Base-by-base conservation (phyloP, 2,888 invertebrate genomes). In the Meliscaeva auricollis region DNA sequence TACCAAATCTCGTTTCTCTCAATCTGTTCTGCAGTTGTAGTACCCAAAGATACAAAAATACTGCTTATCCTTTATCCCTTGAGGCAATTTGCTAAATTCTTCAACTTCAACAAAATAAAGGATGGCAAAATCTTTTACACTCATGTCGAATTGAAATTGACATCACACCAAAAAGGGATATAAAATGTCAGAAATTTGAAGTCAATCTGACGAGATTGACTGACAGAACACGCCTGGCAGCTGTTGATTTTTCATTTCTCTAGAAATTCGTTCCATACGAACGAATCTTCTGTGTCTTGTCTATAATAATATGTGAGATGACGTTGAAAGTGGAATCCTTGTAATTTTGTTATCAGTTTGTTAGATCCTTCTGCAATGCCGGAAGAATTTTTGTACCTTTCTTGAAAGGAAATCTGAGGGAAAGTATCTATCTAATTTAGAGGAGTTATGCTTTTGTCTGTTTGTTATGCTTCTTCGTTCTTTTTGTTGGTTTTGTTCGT, bases 191-290 rank as follows among this genome's bases (percentile, higher is more conserved):
- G 41, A 17, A 60, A 32, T 38, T 4, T 32, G 68, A 84, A 56
- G 75, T 75, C 74, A 79, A 75, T 68, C 52, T 79, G 83, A 79
- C 22, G 26, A 41, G 22, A 26, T 41, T 60, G 60, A 60, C 46
- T 46, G 64, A 64, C 64, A 64, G 44, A 22, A 60, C 56, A 13
- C 2, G 1, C 74, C 66, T 9, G 75, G 41, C 79, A 80, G 80
- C 84, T 80, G 84, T 80, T 84, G 84, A 84, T 62, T 80, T 84
- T 74, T 69, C 78, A 78, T 84, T 75, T 35, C 11, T 30, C 58
- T 41, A 9, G 69, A 79, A 66, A 66, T 84, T 70, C 70, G 79
- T 76, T 79, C 50, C 80, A 75, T 84, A 50, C 60, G 70, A n/a
- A n/a, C n/a, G n/a, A n/a, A n/a, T n/a, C n/a, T n/a, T n/a, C 69